phyloP scores from a whole-genome alignment of 2,888 invertebrate genomes.

The Sinodicranocentrus sp. region DNA sequence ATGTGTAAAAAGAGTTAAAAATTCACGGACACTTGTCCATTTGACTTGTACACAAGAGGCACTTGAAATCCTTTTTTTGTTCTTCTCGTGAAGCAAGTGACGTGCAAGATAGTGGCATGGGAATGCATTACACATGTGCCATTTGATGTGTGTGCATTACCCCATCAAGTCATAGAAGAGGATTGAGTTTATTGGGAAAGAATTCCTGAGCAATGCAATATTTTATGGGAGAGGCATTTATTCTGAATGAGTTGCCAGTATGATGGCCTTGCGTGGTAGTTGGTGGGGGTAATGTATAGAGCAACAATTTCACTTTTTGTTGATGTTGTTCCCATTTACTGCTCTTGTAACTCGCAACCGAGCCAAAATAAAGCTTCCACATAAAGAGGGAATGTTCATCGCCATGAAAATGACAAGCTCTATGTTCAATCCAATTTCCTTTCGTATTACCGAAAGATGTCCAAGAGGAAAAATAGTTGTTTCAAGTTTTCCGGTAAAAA shows the following conservation, averaged over 20 bases:
- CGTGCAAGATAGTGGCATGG: too few relatives aligned
- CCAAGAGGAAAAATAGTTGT: slow-evolving; percentile 69
- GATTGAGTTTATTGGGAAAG: slow-evolving; percentile 29
- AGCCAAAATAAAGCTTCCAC: not conserved
- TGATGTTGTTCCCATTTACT: not conserved
- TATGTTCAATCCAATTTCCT: slow-evolving; percentile 68
- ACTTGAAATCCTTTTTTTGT: too few relatives aligned
- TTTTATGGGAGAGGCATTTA: slow-evolving; percentile 55
- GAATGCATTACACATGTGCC: too few relatives aligned
- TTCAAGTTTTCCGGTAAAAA: slow-evolving; percentile 69
- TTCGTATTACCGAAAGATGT: slow-evolving; percentile 63
- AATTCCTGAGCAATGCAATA: slow-evolving; percentile 44
- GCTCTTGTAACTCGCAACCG: not conserved
- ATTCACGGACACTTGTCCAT: too few relatives aligned
- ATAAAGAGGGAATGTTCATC: slow-evolving; percentile 20
- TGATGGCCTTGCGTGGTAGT: slow-evolving; percentile 7
- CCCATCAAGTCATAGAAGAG: not conserved
- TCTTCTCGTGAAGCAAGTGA: too few relatives aligned
- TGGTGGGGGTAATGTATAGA: not conserved
- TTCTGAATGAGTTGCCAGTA: slow-evolving; percentile 47
- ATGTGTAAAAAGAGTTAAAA: too few relatives aligned
- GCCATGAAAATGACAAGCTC: slow-evolving; percentile 69
- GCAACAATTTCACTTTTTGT: not conserved
- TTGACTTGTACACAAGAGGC: too few relatives aligned
- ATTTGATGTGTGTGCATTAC: too few relatives aligned